Evolutionary conservation across 2,797 vertebrate species (phyloP).

Genomic region (Gallinago nigripennis): DNA sequence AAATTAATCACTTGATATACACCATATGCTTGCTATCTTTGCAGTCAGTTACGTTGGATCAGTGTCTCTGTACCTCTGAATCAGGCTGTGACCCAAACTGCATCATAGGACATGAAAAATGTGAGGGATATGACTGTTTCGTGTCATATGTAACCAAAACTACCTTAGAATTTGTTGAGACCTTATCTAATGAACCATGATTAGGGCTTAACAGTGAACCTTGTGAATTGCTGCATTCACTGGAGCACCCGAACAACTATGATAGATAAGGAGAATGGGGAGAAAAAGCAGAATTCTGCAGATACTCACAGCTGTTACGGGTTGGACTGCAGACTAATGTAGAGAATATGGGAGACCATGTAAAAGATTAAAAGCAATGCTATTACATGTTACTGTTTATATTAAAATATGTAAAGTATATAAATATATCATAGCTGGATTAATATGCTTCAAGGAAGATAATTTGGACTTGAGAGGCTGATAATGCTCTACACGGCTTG

Average conservation of each 20-base stretch:
- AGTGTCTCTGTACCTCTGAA: constrained; percentile 21
- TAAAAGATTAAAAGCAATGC: not conserved
- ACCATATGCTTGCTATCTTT: constrained; percentile 47
- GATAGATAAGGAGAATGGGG: not conserved
- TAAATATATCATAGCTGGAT: not conserved
- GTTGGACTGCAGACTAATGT: not conserved
- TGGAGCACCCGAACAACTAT: not conserved
- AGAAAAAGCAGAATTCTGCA: not conserved
- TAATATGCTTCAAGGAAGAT: not conserved
- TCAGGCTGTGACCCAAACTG: constrained; percentile 22
- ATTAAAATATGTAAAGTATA: too few species aligned
- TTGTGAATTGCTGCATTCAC: not conserved
- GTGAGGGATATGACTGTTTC: not conserved
- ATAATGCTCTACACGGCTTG: rapidly evolving
- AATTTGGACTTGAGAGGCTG: not conserved
- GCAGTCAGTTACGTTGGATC: constrained; percentile 14
- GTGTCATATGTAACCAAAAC: too few species aligned
- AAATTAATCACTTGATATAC: constrained; percentile 40
- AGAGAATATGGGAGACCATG: not conserved
- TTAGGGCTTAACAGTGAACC: not conserved
- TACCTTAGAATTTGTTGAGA: not conserved
- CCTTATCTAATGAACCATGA: not conserved
- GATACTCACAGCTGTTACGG: not conserved
- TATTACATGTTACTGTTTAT: not conserved
- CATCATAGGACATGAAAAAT: not conserved